These are phyloP conservation scores for Pipra filicauda DNA, from an alignment of 2,113 vertebrate genomes.

Conservation along the genomic window DNA sequence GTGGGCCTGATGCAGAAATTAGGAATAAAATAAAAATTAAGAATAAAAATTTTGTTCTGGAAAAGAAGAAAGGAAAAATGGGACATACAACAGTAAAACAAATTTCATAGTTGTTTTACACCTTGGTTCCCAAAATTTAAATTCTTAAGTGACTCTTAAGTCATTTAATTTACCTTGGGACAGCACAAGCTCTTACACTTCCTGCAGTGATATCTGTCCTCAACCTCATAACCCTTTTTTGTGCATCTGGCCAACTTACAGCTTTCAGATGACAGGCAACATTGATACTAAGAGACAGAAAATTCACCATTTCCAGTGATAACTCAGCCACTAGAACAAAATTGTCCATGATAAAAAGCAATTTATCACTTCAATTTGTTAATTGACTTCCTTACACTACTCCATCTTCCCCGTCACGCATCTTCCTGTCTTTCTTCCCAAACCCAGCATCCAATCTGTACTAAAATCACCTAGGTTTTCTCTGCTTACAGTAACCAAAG, in stretches of 20 bases:
- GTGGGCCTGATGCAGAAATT: slow-evolving; percentile 50
- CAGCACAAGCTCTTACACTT: background rate
- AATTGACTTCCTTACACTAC: background rate
- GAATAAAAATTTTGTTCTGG: slow-evolving; percentile 38
- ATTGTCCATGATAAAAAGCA: background rate
- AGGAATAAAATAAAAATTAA: slow-evolving; percentile 58
- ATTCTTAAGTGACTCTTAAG: background rate
- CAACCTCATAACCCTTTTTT: background rate
- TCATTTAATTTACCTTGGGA: background rate
- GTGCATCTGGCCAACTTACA: background rate
- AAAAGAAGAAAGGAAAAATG: slow-evolving; percentile 50
- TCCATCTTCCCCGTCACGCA: background rate
- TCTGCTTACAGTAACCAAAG: background rate
- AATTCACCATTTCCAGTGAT: background rate
- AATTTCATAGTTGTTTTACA: slow-evolving; percentile 20
- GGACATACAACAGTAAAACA: slow-evolving; percentile 26
- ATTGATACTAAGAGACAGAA: background rate
- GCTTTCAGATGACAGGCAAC: background rate
- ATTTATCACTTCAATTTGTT: background rate
- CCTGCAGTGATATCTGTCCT: background rate
- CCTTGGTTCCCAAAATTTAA: background rate
- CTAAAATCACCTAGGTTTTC: background rate
- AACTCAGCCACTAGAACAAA: background rate
- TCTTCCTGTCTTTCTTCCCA: background rate
- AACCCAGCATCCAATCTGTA: background rate